phyloP scores from a whole-genome alignment of 2,797 vertebrate species.

The Distichodus sexfasciatus region DNA sequence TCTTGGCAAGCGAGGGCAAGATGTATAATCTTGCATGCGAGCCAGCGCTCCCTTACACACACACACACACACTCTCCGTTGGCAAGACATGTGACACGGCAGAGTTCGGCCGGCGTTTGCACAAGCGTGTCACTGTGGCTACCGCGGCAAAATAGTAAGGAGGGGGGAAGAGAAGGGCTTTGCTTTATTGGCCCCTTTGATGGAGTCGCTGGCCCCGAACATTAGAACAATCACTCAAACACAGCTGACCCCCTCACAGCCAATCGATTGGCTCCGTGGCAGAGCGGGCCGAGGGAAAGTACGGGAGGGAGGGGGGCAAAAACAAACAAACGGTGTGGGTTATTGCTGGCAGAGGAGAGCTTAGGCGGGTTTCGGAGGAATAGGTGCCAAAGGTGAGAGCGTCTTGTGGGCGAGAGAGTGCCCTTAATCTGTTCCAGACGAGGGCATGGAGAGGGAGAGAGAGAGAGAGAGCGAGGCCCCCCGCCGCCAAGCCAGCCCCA shows the following conservation, averaged over 20 bases:
- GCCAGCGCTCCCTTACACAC: conserved; percentile 54
- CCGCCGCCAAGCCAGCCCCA: conserved; percentile 55
- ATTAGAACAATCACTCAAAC: conserved; percentile 74
- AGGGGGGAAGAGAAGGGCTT: conserved; percentile 55
- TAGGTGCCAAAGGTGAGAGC: conserved; percentile 81
- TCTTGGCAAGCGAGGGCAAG: conserved; percentile 66
- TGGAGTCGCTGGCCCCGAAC: conserved; percentile 65
- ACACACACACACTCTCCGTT: conserved; percentile 57
- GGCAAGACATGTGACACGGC: conserved; percentile 47
- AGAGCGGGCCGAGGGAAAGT: conserved; percentile 27
- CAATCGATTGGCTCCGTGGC: conserved; percentile 71
- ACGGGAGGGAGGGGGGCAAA: conserved; percentile 48
- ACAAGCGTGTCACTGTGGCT: conserved; percentile 70
- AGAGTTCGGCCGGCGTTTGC: conserved; percentile 64
- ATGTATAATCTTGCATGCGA: conserved; percentile 73
- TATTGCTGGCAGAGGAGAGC: conserved; percentile 52
- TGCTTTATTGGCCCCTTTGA: conserved; percentile 68
- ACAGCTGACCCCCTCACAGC: conserved; percentile 71
- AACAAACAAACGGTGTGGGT: conserved; percentile 55
- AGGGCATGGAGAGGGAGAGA: conserved; percentile 70
- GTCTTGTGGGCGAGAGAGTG: conserved; percentile 75
- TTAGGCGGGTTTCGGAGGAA: conserved; percentile 68
- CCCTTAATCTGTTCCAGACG: conserved; percentile 79
- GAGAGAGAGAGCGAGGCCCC: conserved; percentile 50
- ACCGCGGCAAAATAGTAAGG: conserved; percentile 47